Conservation (phyloP, 2,888 invertebrate species). For the Ditula angustiorana region DNA sequence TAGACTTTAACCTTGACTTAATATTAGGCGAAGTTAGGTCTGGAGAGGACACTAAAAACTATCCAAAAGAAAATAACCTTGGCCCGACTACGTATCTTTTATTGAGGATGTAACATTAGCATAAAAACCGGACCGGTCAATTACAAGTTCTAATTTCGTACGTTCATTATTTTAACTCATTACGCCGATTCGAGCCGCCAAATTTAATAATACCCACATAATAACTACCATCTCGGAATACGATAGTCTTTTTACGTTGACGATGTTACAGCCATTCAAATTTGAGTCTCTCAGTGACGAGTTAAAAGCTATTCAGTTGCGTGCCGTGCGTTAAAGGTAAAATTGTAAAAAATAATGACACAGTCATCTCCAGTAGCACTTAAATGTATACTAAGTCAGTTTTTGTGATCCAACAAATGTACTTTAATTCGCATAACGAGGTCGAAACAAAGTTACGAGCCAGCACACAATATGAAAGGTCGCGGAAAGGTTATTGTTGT, state of each 20-base stretch:
- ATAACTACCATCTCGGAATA: neutral
- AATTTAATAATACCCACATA: conserved; percentile 38
- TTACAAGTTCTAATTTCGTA: conserved; percentile 32
- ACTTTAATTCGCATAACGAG: conserved; percentile 31
- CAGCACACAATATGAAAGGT: conserved; percentile 8
- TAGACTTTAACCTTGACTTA: too few relatives aligned
- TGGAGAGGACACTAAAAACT: too few relatives aligned
- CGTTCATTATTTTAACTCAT: conserved; percentile 39
- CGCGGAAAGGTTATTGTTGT: conserved; percentile 27
- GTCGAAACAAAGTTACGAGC: conserved; percentile 15
- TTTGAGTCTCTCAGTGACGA: neutral
- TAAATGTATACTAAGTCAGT: conserved; percentile 33
- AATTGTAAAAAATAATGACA: conserved; percentile 23
- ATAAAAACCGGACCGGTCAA: conserved; percentile 33
- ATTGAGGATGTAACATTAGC: neutral
- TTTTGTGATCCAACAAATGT: conserved; percentile 26
- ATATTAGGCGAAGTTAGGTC: too few relatives aligned
- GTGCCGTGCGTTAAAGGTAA: neutral
- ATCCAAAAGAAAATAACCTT: neutral
- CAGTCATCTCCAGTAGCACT: conserved; percentile 28
- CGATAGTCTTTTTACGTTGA: neutral
- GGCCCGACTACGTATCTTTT: neutral
- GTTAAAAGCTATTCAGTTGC: neutral
- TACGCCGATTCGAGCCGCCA: conserved; percentile 30
- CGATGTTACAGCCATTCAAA: neutral